Evolutionary conservation across 2,888 invertebrate species (phyloP).

Genomic region (Mimas tiliae): DNA sequence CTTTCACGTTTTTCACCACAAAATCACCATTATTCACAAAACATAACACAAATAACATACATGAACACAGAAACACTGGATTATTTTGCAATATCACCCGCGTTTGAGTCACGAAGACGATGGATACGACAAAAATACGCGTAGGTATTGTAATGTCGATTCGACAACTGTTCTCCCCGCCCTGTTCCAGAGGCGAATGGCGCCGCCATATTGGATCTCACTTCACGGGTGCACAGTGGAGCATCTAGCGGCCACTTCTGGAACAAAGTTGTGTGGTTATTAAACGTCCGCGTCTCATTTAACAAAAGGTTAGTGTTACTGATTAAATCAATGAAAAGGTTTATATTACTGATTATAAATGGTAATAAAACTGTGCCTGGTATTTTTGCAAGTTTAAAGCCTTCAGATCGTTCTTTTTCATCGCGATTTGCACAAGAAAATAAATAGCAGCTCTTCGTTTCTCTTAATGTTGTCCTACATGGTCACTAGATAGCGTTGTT

Average conservation of each 20-base stretch:
- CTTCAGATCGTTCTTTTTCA: background rate
- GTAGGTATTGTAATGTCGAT: constrained; percentile 80
- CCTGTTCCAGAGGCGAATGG: constrained; percentile 83
- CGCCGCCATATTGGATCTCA: constrained; percentile 81
- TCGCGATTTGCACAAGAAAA: no score
- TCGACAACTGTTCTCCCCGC: constrained; percentile 83
- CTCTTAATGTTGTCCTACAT: constrained; percentile 35
- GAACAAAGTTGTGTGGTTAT: constrained; percentile 50
- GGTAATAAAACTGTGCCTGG: no score
- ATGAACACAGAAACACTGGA: constrained; percentile 77
- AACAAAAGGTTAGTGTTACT: background rate
- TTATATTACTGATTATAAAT: background rate
- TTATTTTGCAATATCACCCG: constrained; percentile 79
- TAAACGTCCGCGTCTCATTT: background rate
- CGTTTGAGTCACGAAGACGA: constrained; percentile 80
- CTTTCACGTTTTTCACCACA: constrained; percentile 81
- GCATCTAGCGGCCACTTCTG: constrained; percentile 66
- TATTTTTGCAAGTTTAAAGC: background rate
- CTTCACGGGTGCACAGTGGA: constrained; percentile 56
- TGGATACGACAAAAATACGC: constrained; percentile 80
- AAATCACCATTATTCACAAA: constrained; percentile 73
- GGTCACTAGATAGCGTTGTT: constrained; percentile 55
- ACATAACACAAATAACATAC: constrained; percentile 75
- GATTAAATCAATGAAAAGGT: background rate
- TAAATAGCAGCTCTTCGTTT: background rate